These are phyloP conservation scores for Tenualosa ilisha DNA, from an alignment of 2,797 vertebrate genomes.

Conservation along the genomic window DNA sequence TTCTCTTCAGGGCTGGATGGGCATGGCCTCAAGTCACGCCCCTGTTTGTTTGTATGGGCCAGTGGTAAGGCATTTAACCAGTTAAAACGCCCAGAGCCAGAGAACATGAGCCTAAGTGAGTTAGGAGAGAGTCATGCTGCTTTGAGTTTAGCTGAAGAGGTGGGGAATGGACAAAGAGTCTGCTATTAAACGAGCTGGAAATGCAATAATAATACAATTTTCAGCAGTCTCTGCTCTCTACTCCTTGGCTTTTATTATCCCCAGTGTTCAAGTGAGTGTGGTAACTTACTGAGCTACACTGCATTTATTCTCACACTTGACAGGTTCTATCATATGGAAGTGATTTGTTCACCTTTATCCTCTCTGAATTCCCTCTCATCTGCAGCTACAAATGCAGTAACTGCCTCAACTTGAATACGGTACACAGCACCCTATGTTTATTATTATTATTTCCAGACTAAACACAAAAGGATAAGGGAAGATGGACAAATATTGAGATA, in stretches of 20 bases:
- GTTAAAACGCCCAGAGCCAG: slow-evolving; percentile 29
- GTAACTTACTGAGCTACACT: not conserved
- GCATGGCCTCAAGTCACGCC: slow-evolving; percentile 24
- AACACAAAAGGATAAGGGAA: not conserved
- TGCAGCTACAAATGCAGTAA: not conserved
- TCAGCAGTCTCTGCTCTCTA: not conserved
- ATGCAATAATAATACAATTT: not conserved
- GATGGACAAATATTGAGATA: not conserved
- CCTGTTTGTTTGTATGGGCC: slow-evolving; percentile 2
- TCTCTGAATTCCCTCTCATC: not conserved
- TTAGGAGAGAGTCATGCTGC: slow-evolving; percentile 28
- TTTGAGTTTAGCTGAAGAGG: not conserved
- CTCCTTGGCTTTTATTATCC: not conserved
- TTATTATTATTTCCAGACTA: not conserved
- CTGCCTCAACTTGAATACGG: not conserved
- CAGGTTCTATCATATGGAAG: not conserved
- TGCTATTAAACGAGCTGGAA: not conserved
- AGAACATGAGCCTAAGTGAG: slow-evolving; percentile 41
- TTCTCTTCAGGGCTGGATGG: not conserved
- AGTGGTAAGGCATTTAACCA: slow-evolving; percentile 26
- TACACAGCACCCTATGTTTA: not conserved
- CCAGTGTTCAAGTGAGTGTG: not conserved
- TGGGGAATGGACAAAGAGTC: not conserved
- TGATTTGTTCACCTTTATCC: not conserved
- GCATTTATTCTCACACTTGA: not conserved